Base-by-base conservation (phyloP, 2,888 invertebrate species). In the Megamerina dolium region DNA sequence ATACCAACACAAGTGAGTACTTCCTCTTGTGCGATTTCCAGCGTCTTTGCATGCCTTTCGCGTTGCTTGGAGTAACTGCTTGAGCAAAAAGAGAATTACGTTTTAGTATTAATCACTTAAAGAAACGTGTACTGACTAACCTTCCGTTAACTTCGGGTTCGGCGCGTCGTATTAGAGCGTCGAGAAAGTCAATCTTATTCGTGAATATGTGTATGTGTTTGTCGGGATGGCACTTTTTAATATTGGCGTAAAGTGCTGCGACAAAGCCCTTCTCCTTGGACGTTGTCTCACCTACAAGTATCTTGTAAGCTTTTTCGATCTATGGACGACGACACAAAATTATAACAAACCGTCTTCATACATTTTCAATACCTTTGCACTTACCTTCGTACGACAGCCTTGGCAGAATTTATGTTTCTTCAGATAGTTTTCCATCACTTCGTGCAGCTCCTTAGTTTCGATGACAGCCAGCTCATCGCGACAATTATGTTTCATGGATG, bases 21-120 rank as follows among this genome's bases (percentile, higher is more conserved):
- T 75, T 95, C 94, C 73, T 94, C 93, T 73, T 95, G 94, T 56
- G 94, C 94, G 53, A 93, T 91, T 75, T 94, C 94, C 58, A 95
- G 73, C n/a, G 94, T 94, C 74, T 94, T 94, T 6, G 94, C 94
- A 68, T 95, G 94, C 43, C 94, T 79, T 70, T 94, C 94, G 49
- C 93, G 78, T 55, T 87, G 82, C 64, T 86, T 85, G 21, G 64
- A 70, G 58, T 67, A 68, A 54, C 69, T 73, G n/a, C n/a, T n/a
- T 17, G 13, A 10, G 34, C 16, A 14, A 16, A 20, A 31, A 13
- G 17, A 9, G 13, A 29, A 0, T 5, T 34, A 12, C n/a, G 20
- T 17, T 32, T 29, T 10, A 12, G 4, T 38, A 12, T 26, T 9
- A 16, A 2, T 5, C n/a, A n/a, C n/a, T 23, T 8, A 23, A 23